A percentile compares a stretch with the other conserved stretches of the same genome.
Evolutionary conservation across 1,140 invertebrate genomes (phyloP).

Genomic region (Periplaneta americana): DNA sequence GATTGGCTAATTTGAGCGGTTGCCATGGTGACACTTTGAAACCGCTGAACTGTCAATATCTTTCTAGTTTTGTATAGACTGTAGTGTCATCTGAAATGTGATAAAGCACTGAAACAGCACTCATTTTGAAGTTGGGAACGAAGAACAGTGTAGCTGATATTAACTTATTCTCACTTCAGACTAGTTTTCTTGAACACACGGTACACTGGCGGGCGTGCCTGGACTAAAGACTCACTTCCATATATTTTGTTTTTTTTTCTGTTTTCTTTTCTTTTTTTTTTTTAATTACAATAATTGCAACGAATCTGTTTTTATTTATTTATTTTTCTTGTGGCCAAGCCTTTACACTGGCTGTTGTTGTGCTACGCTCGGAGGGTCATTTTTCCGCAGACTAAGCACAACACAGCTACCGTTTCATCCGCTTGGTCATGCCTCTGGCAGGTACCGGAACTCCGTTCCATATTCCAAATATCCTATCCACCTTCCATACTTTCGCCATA

Average conservation of each 20-base stretch:
- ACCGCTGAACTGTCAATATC: no score
- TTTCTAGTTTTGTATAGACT: no score
- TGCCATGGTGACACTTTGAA: no score
- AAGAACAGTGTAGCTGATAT: not conserved
- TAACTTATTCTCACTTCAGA: not conserved
- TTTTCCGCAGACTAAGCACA: slow-evolving; percentile 9
- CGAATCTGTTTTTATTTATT: not conserved
- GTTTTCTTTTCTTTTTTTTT: no score
- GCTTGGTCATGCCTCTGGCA: not conserved
- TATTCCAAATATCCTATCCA: no score
- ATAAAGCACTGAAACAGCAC: not conserved
- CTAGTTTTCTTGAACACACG: not conserved
- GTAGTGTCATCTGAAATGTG: not conserved
- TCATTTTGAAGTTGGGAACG: not conserved
- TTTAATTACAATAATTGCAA: slow-evolving; percentile 6
- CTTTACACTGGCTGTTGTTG: not conserved
- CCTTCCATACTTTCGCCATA: no score
- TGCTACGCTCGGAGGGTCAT: slow-evolving; percentile 4
- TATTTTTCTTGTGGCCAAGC: not conserved
- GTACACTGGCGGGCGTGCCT: not conserved
- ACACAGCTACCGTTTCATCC: not conserved
- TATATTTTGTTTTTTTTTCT: no score
- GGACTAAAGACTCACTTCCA: not conserved
- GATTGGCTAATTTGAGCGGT: no score
- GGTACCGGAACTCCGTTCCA: no score